Evolutionary conservation across 1,140 invertebrate genomes (phyloP).

Genomic region (Apis cerana): DNA sequence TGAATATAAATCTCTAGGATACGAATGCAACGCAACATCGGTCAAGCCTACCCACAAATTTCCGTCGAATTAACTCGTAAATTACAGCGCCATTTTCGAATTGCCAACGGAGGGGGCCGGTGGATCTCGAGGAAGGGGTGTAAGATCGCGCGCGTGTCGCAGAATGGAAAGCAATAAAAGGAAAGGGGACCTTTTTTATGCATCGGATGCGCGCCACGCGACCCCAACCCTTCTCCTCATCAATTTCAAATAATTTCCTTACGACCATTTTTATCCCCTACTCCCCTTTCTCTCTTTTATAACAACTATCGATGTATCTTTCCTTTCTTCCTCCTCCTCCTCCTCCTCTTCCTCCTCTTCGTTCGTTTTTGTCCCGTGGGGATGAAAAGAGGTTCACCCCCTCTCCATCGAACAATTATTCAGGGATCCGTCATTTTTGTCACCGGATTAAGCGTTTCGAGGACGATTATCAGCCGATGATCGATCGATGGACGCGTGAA

Average conservation of each 20-base stretch:
- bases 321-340: not conserved
- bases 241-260: constrained; percentile 77
- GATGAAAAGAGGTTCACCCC: constrained; percentile 15
- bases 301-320: not conserved
- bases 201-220: constrained; percentile 66
- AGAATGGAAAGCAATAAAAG: constrained; percentile 61
- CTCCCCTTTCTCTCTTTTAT: not conserved
- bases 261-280: constrained; percentile 28
- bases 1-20: constrained; percentile 7
- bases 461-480: constrained; percentile 67
- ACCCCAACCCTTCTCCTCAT: constrained; percentile 75
- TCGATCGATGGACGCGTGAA: constrained; percentile 53
- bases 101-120: constrained; percentile 12
- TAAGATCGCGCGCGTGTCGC: constrained; percentile 14
- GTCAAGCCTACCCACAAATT: constrained; percentile 2
- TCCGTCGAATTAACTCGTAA: constrained; percentile 29
- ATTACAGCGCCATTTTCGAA: constrained; percentile 36
- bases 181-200: constrained; percentile 64
- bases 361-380: constrained; percentile 39
- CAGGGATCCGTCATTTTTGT: constrained; percentile 73
- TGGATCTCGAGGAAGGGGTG: constrained; percentile 22
- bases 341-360: not conserved
- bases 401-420: constrained; percentile 69
- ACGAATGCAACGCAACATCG: not conserved
- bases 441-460: constrained; percentile 59